phyloP scores from a whole-genome alignment of 1,140 invertebrate genomes.

The Apis laboriosa region DNA sequence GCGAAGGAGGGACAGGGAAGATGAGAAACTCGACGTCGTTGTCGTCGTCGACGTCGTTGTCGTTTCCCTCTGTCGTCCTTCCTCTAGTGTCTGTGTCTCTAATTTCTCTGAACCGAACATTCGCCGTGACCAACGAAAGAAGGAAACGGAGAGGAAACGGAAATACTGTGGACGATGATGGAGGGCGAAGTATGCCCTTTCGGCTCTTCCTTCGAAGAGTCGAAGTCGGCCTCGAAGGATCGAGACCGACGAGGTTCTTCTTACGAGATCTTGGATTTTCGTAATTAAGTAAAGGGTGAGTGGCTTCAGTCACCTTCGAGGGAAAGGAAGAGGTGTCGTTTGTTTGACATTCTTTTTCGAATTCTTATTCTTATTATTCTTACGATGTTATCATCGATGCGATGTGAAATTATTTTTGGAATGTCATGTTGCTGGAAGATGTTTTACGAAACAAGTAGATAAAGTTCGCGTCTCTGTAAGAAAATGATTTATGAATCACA shows the following conservation, averaged over 20 bases:
- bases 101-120: conserved; percentile 36
- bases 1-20: conserved; percentile 17
- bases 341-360: not conserved
- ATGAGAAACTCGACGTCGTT: conserved; percentile 32
- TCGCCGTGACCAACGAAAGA: conserved; percentile 14
- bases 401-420: too few relatives aligned
- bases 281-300: conserved; percentile 71
- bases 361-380: too few relatives aligned
- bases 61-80: conserved; percentile 28
- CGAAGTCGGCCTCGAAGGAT: conserved; percentile 35
- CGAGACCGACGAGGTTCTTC: conserved; percentile 34
- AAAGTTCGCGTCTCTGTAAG: too few relatives aligned
- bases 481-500: too few relatives aligned
- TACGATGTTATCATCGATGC: too few relatives aligned
- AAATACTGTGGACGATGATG: not conserved
- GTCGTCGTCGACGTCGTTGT: conserved; percentile 32
- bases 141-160: not conserved
- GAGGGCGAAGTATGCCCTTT: not conserved
- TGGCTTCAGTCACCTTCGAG: conserved; percentile 45
- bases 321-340: not conserved
- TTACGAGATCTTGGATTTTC: conserved; percentile 64
- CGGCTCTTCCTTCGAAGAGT: not conserved
- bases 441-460: too few relatives aligned
- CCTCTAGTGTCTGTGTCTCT: conserved; percentile 20
- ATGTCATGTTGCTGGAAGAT: too few relatives aligned